These are phyloP conservation scores for Hyaena hyaena DNA, from an alignment of 2,113 vertebrate species.

Conservation along the genomic window DNA sequence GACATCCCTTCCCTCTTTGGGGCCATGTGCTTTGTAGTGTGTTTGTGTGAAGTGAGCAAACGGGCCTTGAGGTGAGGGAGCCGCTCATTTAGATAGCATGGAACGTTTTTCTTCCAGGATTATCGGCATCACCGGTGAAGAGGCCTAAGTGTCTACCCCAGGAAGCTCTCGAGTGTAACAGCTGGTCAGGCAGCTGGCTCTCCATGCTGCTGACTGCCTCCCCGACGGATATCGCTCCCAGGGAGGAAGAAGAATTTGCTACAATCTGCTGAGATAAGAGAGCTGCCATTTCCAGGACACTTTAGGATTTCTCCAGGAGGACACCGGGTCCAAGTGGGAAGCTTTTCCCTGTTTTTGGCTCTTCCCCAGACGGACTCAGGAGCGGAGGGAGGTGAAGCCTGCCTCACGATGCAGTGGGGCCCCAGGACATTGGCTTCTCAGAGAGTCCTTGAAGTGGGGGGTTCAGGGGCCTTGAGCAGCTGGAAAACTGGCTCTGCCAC, in stretches of 20 bases:
- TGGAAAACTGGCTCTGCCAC: neutral
- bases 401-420: no score
- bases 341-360: neutral
- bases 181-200: neutral
- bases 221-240: no score
- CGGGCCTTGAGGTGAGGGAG: neutral
- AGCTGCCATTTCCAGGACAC: neutral
- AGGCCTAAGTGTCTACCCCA: neutral
- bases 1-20: conserved; percentile 32
- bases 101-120: neutral
- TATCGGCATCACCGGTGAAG: neutral
- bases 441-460: neutral
- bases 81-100: neutral
- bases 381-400: neutral
- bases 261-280: neutral
- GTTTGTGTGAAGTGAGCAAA: conserved; percentile 3
- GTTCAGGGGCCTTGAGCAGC: neutral
- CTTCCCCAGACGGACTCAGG: neutral
- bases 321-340: neutral
- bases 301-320: neutral
- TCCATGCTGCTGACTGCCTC: neutral
- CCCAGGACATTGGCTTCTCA: neutral
- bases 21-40: neutral
- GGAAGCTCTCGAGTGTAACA: neutral
- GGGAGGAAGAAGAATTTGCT: neutral